phyloP scores from a whole-genome alignment of 2,113 vertebrate species.

The Carollia perspicillata region DNA sequence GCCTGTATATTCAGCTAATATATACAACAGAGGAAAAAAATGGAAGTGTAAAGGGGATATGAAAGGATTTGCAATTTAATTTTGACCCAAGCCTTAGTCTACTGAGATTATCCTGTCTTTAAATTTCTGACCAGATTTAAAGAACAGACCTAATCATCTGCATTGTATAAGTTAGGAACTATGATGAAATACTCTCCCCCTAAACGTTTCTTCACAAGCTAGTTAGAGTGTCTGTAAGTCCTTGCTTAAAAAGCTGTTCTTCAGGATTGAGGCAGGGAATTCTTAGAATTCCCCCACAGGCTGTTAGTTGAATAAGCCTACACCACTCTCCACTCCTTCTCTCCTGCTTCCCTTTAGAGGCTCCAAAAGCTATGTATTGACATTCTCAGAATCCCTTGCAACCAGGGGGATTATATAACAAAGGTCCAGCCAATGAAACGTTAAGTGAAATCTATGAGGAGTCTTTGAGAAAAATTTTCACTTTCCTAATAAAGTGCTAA shows the following conservation, averaged over 20 bases:
- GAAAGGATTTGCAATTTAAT: background rate
- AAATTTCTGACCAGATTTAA: background rate
- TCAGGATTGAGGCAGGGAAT: background rate
- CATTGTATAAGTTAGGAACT: background rate
- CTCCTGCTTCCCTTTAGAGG: background rate
- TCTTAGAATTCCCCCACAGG: background rate
- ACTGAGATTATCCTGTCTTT: constrained; percentile 16
- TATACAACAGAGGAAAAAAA: background rate
- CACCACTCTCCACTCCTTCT: background rate
- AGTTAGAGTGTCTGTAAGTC: background rate
- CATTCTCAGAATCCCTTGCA: background rate
- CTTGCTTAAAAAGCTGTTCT: background rate
- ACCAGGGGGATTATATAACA: background rate
- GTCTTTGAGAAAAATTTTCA: background rate
- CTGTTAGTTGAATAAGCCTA: background rate
- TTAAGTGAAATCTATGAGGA: background rate
- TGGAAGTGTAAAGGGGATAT: background rate
- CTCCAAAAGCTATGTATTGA: background rate
- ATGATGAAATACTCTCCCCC: background rate
- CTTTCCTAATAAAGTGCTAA: background rate
- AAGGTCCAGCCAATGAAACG: background rate
- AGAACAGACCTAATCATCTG: background rate
- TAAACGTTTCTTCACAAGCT: background rate
- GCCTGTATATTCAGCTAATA: background rate
- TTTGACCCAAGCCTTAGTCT: background rate